These are phyloP conservation scores for Blennius ocellaris DNA, from an alignment of 2,113 vertebrate genomes.

Conservation along the genomic window DNA sequence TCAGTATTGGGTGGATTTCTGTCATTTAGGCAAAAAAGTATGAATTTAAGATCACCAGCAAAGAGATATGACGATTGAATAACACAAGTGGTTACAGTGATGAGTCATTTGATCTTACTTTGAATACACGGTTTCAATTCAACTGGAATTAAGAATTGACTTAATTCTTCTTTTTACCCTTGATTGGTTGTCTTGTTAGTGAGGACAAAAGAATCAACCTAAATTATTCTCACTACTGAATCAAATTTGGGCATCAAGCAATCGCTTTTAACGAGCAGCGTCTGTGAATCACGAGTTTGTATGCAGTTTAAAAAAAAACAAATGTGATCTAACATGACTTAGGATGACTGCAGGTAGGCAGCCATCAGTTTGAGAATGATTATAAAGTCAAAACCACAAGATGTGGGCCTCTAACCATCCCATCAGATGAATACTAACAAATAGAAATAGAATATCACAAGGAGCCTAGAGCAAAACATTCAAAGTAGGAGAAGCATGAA, in stretches of 20 bases:
- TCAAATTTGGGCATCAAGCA: background rate
- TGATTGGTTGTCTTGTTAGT: background rate
- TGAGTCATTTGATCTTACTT: background rate
- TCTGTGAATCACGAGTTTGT: background rate
- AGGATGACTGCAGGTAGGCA: constrained; percentile 3
- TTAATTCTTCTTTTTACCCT: background rate
- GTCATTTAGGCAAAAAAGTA: background rate
- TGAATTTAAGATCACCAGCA: constrained; percentile 2
- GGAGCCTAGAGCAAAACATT: constrained; percentile 29
- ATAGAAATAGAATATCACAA: constrained; percentile 21
- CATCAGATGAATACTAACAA: constrained; percentile 30
- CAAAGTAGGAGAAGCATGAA: constrained; percentile 13
- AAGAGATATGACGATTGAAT: background rate
- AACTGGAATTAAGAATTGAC: background rate
- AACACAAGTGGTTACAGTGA: too few relatives aligned
- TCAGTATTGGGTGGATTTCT: background rate
- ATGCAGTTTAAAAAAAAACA: constrained; percentile 15
- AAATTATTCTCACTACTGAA: background rate
- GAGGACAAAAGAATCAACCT: background rate
- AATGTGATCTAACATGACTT: constrained; percentile 11
- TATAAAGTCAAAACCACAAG: constrained; percentile 19
- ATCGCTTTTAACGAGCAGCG: background rate
- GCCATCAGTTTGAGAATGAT: constrained; percentile 7
- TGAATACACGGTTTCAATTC: background rate
- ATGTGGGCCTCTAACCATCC: background rate